Conservation (phyloP, 2,888 invertebrate species). For the Campopleginae sp. region DNA sequence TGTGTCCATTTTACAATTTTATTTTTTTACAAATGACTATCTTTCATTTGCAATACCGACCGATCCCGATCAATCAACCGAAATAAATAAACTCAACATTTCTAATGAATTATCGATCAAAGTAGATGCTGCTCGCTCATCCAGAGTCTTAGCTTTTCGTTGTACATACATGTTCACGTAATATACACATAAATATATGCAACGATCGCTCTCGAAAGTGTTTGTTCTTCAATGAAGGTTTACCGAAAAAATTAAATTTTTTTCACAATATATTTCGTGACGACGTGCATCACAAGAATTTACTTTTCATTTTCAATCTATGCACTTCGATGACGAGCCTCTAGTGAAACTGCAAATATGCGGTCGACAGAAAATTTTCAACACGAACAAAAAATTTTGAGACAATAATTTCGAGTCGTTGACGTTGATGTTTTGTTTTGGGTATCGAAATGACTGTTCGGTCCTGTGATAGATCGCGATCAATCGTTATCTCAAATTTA, state of each 20-base stretch:
- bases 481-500: conserved; percentile 60
- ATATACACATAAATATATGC: neutral
- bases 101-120: neutral
- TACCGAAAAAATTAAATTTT: neutral
- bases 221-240: neutral
- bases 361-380: too few species aligned
- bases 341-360: neutral
- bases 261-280: neutral
- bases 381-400: conserved; percentile 5
- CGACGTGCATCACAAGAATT: neutral
- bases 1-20: conserved; percentile 40
- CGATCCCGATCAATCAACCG: conserved; percentile 30
- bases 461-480: conserved; percentile 36
- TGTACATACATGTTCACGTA: neutral
- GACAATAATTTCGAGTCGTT: neutral
- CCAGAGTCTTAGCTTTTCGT: neutral
- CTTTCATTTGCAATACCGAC: conserved; percentile 1
- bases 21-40: conserved; percentile 44
- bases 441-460: conserved; percentile 24
- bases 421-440: conserved; percentile 50
- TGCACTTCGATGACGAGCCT: neutral
- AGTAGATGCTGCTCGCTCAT: neutral
- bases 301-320: neutral
- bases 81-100: neutral
- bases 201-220: neutral